Conservation (phyloP, 2,888 invertebrate genomes). For the Ophraella communa region DNA sequence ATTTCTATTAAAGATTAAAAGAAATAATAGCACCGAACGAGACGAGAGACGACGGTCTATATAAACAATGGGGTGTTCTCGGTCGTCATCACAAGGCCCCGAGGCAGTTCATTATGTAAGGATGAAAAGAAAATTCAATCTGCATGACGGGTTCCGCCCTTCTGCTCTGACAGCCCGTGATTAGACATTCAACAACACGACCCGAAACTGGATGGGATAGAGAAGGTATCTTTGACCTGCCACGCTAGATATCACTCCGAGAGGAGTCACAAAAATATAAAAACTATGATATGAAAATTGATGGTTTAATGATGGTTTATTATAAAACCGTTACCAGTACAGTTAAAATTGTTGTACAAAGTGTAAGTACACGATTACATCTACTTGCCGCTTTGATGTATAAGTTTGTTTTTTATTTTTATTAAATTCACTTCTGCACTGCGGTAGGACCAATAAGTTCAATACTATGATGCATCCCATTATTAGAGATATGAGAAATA, state of each 20-base stretch:
- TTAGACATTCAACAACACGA: slow-evolving; percentile 59
- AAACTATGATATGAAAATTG: no score
- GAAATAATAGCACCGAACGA: slow-evolving; percentile 29
- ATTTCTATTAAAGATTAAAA: slow-evolving; percentile 28
- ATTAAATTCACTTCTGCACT: no score
- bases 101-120: slow-evolving; percentile 59
- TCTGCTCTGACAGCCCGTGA: slow-evolving; percentile 60
- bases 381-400: no score
- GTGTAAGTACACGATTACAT: no score
- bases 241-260: slow-evolving; percentile 10
- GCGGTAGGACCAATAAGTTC: no score
- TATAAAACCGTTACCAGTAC: no score
- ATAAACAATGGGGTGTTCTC: slow-evolving; percentile 54
- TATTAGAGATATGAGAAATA: no score
- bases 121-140: slow-evolving; percentile 62
- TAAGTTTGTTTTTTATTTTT: no score
- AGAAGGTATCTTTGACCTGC: slow-evolving; percentile 42
- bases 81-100: slow-evolving; percentile 49
- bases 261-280: background rate
- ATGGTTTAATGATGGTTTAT: no score
- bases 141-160: slow-evolving; percentile 58
- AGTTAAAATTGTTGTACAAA: no score
- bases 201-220: slow-evolving; percentile 51
- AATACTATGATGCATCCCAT: no score
- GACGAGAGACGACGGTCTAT: no score